Base-by-base conservation (phyloP, 2,113 vertebrate genomes). In the Hirundichthys speculiger region DNA sequence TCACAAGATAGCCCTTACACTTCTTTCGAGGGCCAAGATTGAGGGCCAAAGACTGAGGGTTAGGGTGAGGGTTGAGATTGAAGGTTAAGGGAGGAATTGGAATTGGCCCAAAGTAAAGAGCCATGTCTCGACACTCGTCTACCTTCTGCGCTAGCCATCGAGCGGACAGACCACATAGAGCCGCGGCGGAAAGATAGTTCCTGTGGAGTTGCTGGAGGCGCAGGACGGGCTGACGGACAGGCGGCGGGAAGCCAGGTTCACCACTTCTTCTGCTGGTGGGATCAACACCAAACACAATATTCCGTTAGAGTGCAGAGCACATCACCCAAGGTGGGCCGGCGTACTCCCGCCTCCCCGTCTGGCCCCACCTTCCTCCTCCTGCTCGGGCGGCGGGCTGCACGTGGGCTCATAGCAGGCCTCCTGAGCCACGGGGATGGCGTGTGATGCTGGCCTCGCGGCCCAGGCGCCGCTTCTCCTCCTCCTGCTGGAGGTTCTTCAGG, bases 111-210 rank as follows among this genome's bases (percentile, higher is more conserved):
- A n/a, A n/a, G 16, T n/a, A 14, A 0, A 1, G n/a, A 14, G 1
- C 1, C 2, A 13, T 13, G n/a, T 21, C 19, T 2, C 5, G n/a
- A 21, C 3, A 19, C 63, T 39, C 50, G 52, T 80, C 13, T 55
- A 99, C 98, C 98, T 94, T 99, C 98, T 3, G 95, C 95, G 56
- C 98, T 99, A 82, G 95, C 94, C 16, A 95, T 90, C 1, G 98
- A 99, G 43, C 96, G 94, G 66, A 99, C 94, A 0, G 97, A 98
- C 98, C 98, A 99, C 60, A 98, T 93, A 0, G 98, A 99, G 18
- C 97, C 97, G 0, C 98, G 92, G 3, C 97, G 95, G 88, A 99
- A 98, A 3, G 97, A 99, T 99, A 99, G 84, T 99, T 99, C 75
- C 98, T 93, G 55, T 99, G n/a, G 98, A 99, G 10, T 97, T 98